These are phyloP conservation scores for Calameuta filiformis DNA, from an alignment of 2,888 invertebrate genomes.

Conservation along the genomic window DNA sequence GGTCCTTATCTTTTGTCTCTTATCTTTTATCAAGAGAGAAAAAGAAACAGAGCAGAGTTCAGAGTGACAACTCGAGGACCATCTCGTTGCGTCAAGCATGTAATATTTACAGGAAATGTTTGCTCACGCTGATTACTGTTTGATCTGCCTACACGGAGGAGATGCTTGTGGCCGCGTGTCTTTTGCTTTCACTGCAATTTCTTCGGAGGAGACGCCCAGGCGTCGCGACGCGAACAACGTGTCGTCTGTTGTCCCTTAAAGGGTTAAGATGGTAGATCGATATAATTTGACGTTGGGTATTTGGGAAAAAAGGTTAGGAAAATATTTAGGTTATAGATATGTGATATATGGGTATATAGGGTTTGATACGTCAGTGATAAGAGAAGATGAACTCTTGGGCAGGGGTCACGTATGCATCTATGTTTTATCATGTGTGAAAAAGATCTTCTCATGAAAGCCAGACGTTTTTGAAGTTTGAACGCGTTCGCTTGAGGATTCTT, in stretches of 20 bases:
- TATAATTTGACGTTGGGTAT: not conserved
- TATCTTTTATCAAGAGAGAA: not conserved
- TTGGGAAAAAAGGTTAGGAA: not conserved
- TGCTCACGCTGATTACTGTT: conserved; percentile 55
- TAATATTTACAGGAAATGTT: conserved; percentile 53
- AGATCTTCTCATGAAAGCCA: conserved; percentile 31
- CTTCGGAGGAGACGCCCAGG: not conserved
- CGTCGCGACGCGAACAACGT: not conserved
- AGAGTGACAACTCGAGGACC: not conserved
- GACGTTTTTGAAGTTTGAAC: conserved; percentile 18
- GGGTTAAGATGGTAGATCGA: not conserved
- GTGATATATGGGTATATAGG: no score
- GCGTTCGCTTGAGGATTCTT: not conserved
- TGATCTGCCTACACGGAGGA: conserved; percentile 36
- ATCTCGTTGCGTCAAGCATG: conserved; percentile 14
- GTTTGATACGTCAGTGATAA: not conserved
- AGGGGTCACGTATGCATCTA: conserved; percentile 39
- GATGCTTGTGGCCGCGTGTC: not conserved
- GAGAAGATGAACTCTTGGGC: not conserved
- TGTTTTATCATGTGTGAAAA: not conserved
- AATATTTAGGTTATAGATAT: not conserved
- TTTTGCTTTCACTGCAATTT: not conserved
- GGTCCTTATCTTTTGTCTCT: not conserved
- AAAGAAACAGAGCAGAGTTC: not conserved
- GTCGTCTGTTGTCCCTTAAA: not conserved